These are phyloP conservation scores for Microtus pennsylvanicus DNA, from an alignment of 2,113 vertebrate species.

Conservation along the genomic window DNA sequence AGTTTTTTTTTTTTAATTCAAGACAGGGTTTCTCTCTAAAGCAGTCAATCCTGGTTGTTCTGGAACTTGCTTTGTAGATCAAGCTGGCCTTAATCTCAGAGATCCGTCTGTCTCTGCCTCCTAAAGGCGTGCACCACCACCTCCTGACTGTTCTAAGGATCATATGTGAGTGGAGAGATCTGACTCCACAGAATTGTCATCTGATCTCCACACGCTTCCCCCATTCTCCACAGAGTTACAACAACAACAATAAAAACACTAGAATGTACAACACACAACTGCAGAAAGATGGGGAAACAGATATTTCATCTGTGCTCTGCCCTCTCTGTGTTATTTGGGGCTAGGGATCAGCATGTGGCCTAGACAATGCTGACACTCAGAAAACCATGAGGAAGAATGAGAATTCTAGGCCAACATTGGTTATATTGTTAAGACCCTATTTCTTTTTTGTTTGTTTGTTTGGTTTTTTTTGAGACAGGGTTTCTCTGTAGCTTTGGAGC, in stretches of 20 bases:
- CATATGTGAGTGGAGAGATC: neutral
- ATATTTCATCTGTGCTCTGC: neutral
- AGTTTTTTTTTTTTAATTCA: too few species aligned
- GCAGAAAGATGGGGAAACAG: neutral
- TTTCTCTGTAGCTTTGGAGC: neutral
- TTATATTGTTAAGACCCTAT: too few species aligned
- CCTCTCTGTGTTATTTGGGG: neutral
- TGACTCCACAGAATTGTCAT: neutral
- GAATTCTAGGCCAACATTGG: neutral
- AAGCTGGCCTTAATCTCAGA: too few species aligned
- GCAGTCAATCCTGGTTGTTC: too few species aligned
- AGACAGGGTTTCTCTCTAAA: too few species aligned
- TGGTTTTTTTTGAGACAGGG: neutral
- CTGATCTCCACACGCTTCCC: neutral
- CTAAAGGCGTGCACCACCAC: too few species aligned
- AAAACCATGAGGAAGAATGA: neutral
- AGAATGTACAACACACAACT: neutral
- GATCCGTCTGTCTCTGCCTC: too few species aligned
- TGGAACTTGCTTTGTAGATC: too few species aligned
- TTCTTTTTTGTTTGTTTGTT: too few species aligned
- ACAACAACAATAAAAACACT: too few species aligned
- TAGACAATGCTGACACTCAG: neutral
- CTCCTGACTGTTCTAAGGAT: too few species aligned
- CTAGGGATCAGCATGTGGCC: neutral
- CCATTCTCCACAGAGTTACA: too few species aligned